Evolutionary conservation across 2,113 vertebrate species (phyloP).

Genomic region (Chloropsis hardwickii): DNA sequence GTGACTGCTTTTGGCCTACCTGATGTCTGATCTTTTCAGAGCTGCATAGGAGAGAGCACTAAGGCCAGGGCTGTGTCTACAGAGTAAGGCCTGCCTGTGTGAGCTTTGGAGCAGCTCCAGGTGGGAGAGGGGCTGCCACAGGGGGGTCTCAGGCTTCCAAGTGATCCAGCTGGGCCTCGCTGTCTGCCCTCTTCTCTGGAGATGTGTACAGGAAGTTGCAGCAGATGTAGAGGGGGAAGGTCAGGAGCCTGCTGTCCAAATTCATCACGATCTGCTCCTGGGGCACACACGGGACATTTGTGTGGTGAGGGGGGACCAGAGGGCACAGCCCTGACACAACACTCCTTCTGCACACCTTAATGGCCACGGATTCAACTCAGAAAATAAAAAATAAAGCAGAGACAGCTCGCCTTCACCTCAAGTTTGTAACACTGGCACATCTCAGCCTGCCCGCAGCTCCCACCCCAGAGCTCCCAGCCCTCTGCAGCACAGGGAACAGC

Average conservation of each 20-base stretch:
- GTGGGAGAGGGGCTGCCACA: not conserved
- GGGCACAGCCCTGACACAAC: fast-evolving
- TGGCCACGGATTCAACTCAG: not conserved
- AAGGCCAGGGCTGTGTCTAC: constrained; percentile 16
- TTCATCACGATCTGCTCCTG: constrained; percentile 98
- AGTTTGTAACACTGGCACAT: not conserved
- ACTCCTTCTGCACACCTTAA: fast-evolving
- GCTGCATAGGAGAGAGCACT: constrained; percentile 63
- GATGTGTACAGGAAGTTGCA: constrained; percentile 97
- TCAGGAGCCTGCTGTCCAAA: constrained; percentile 89
- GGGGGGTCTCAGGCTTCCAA: constrained; percentile 42
- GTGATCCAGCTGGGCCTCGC: constrained; percentile 51
- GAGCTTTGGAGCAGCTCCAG: constrained; percentile 6
- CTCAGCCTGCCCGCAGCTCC: not conserved
- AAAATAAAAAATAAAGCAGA: not conserved
- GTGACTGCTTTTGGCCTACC: constrained; percentile 9
- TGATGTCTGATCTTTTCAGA: constrained; percentile 10
- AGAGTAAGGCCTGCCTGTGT: constrained; percentile 41
- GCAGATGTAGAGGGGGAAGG: constrained; percentile 94
- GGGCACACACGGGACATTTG: not conserved
- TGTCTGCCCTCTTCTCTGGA: constrained; percentile 74
- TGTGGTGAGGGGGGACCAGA: not conserved
- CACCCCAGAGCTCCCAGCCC: not conserved
- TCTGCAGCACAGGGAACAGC: not conserved
- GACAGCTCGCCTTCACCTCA: not conserved